phyloP scores from a whole-genome alignment of 2,113 vertebrate genomes.

The Hymenochirus boettgeri region DNA sequence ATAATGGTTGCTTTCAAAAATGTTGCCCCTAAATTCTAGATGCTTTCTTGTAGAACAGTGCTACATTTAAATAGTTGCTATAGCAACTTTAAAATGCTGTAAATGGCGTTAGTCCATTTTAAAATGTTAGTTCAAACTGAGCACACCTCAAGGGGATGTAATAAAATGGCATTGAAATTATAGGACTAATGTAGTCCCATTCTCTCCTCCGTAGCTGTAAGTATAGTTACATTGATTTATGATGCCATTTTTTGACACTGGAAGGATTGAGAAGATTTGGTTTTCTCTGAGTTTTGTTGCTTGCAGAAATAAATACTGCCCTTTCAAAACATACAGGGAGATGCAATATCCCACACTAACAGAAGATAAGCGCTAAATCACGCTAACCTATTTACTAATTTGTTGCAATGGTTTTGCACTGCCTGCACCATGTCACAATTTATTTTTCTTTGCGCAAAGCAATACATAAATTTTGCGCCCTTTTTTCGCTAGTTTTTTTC shows the following conservation, averaged over 20 bases:
- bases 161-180: conserved; percentile 35
- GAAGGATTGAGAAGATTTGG: conserved; percentile 33
- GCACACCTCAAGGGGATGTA: conserved; percentile 23
- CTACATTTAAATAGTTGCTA: conserved; percentile 13
- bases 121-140: conserved; percentile 27
- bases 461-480: too few species aligned
- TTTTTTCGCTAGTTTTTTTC: too few species aligned
- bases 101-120: conserved; percentile 32
- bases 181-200: conserved; percentile 5
- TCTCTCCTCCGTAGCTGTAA: conserved; percentile 27
- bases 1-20: too few species aligned
- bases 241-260: conserved; percentile 37
- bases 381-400: too few species aligned
- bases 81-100: conserved; percentile 21
- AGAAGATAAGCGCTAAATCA: too few species aligned
- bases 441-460: too few species aligned
- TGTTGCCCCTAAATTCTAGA: not conserved
- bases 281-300: conserved; percentile 16
- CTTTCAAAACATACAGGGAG: too few species aligned
- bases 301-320: conserved; percentile 8
- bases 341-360: too few species aligned
- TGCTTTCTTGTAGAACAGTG: not conserved
- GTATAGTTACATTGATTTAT: conserved; percentile 29
- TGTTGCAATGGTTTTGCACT: too few species aligned
- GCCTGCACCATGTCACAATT: too few species aligned